phyloP scores from a whole-genome alignment of 2,888 invertebrate genomes.

The Leucania comma region DNA sequence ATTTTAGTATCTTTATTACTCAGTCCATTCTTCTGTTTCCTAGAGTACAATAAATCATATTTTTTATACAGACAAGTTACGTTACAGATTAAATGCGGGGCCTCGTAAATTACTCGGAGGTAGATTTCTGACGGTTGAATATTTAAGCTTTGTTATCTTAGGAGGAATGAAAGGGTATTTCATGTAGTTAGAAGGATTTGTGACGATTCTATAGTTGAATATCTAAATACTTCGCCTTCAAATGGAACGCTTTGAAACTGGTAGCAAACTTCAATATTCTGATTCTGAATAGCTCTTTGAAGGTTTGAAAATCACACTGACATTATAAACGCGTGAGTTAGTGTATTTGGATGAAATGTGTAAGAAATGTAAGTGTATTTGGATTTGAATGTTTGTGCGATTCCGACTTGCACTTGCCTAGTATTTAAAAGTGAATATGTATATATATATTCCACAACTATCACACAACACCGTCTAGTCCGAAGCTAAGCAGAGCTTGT shows the following conservation, averaged over 20 bases:
- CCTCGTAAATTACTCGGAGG: slow-evolving; percentile 48
- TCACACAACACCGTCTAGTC: too few species aligned
- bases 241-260: neutral
- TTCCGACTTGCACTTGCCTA: too few species aligned
- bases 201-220: neutral
- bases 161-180: slow-evolving; percentile 11
- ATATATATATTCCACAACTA: too few species aligned
- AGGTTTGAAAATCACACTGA: neutral
- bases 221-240: neutral
- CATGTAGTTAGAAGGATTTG: slow-evolving; percentile 4
- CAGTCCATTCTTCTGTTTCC: slow-evolving; percentile 3
- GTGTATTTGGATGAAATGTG: too few species aligned
- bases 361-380: too few species aligned
- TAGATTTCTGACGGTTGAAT: slow-evolving; percentile 37
- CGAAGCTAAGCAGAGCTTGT: too few species aligned
- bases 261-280: neutral
- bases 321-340: too few species aligned
- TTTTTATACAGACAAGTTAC: slow-evolving; percentile 59
- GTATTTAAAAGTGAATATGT: too few species aligned
- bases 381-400: too few species aligned
- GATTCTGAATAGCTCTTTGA: neutral
- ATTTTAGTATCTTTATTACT: neutral
- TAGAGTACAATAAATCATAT: slow-evolving; percentile 52
- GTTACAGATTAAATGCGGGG: slow-evolving; percentile 50
- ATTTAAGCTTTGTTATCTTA: slow-evolving; percentile 36